Base-by-base conservation (phyloP, 1,140 invertebrate genomes). In the Eurosta solidaginis region DNA sequence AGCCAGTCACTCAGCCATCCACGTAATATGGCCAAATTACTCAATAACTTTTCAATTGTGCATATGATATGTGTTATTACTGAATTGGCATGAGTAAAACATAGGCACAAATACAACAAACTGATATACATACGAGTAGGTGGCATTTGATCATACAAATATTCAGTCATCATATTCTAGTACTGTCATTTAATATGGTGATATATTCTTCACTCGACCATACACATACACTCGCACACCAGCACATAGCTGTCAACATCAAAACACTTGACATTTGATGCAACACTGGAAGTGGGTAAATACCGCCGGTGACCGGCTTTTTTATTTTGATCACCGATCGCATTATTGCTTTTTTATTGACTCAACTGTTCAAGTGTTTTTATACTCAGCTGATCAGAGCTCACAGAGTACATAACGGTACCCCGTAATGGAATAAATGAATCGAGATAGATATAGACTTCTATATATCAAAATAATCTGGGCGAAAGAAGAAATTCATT, bases 41-140 rank as follows among this genome's bases (percentile, higher is more conserved):
- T 68, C 59, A 68, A 68, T 68, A 68, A 68, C 33, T 68, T 68
- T 68, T 68, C 33, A 68, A 68, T 68, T 68, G 59, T 68, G 59
- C 27, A 40, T 22, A 9, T 40, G 33, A 68, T 40, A 68, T 68
- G 29, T n/a, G n/a, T n/a, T n/a, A n/a, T 33, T 68, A 68, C 22
- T 40, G 40, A 68, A 68, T 68, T 40, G 59, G 59, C 36, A 36
- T 68, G 59, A 9, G 59, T 40, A n/a, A 20, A n/a, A 20, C 12
- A n/a, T 5, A 7, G 1, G 22, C 45, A 47, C n/a, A 47, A 1
- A 47, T 14, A 47, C 45, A 9, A 59, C 12, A 59, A 29, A 36
- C 45, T 17, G 12, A n/a, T 49, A 17, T 20, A 52, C 49, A 52
- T 52, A 52, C 25, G 49, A 14, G 25, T 22, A 17, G 20, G 10